Evolutionary conservation across 1,140 invertebrate species (phyloP), one percentile per base, ranked within the genome.

Genomic region (Capitella teleta): DNA sequence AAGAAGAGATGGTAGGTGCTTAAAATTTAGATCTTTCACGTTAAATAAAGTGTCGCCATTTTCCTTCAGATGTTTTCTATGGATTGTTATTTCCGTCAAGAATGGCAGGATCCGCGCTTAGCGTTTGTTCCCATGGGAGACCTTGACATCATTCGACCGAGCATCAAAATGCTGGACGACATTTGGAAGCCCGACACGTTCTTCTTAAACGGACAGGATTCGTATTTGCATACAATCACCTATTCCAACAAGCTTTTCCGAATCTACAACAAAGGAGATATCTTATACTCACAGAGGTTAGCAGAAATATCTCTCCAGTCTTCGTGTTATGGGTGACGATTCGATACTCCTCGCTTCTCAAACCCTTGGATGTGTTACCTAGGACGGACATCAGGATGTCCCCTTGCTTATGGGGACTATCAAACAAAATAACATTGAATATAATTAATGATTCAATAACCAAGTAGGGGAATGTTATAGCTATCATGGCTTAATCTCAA

Each of bases 1-100:
- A 57, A 36, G 21, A 48, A 36, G 71, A 76, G 40, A 74, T 77
- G 74, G 76, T 78, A 58, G 57, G 58, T 52, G 30, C 21, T 25
- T 8, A 19, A 21, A 21, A 12, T 12, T 10, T 12, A 10, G 32
- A 34, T 16, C 32, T 16, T 34, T 10, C 32, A 34, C 32, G 32
- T 10, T 0, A 34, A n/a, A n/a, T 2, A 16, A 10, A 8, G 5
- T 25, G 19, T 18, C 53, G 21, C 23, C 25, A 18, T 28, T 5
- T 12, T 25, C 23, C 16, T 43, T 45, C 47, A 49, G 47, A 49
- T 41, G 36, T 49, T 46, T 21, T 51, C 55, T 14, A 56, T 56
- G 55, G 52, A 56, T 18, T 45, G 52, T 30, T 56, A 56, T 45
- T 56, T 56, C 37, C 47, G 55, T 5, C 55, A 56, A 48, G 28